A percentile compares a stretch with the other conserved stretches of the same genome.
phyloP scores from a whole-genome alignment of 2,888 invertebrate genomes.

The Ischnus inquisitorius region DNA sequence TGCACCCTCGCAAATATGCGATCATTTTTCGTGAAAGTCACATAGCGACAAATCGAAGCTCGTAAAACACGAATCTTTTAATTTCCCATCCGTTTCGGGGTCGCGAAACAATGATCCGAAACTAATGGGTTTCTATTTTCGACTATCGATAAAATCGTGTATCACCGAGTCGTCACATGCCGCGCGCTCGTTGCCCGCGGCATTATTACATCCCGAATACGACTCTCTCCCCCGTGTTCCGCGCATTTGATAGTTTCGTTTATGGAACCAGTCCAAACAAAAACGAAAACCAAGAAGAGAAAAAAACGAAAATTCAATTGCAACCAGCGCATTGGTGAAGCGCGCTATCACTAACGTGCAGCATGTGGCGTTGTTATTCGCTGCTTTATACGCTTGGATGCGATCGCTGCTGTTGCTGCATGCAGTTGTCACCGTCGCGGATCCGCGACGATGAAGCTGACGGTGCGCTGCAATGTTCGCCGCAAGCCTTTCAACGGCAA shows the following conservation, averaged over 20 bases:
- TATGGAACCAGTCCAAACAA: neutral
- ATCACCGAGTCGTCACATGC: neutral
- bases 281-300: no score
- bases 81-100: neutral
- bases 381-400: constrained; percentile 20
- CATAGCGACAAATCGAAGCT: neutral
- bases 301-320: constrained; percentile 16
- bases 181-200: neutral
- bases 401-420: constrained; percentile 6
- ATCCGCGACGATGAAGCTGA: constrained; percentile 28
- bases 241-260: constrained; percentile 38
- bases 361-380: constrained; percentile 47
- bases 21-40: neutral
- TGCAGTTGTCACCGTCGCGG: constrained; percentile 12
- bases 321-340: neutral
- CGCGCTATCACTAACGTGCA: constrained; percentile 3
- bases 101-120: neutral
- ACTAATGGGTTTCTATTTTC: constrained; percentile 1
- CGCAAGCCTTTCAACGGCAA: neutral
- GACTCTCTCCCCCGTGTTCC: constrained; percentile 23
- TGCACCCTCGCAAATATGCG: neutral
- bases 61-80: constrained; percentile 19
- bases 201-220: constrained; percentile 9
- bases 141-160: constrained; percentile 5
- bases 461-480: constrained; percentile 11